These are phyloP conservation scores for Micoletzkya japonica DNA, from an alignment of 2,888 invertebrate genomes.

Conservation along the genomic window DNA sequence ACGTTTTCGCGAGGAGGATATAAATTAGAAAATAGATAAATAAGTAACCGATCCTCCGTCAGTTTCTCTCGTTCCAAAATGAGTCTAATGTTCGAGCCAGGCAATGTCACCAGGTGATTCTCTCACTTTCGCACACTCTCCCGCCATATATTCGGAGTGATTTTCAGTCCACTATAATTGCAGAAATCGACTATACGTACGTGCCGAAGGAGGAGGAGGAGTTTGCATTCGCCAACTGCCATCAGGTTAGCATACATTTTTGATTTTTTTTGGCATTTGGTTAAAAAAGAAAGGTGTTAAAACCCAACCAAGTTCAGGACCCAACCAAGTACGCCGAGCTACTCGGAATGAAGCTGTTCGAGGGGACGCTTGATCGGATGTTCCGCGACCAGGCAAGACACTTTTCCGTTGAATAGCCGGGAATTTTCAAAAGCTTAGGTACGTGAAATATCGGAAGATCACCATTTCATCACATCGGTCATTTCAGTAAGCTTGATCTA, in stretches of 20 bases:
- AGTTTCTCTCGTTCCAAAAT: too few relatives aligned
- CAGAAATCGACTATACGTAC: constrained; percentile 37
- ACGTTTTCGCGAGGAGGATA: too few relatives aligned
- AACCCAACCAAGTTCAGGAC: constrained; percentile 29
- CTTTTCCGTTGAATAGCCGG: neutral
- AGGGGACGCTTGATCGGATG: constrained; percentile 34
- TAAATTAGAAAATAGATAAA: too few relatives aligned
- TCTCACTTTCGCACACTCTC: too few relatives aligned
- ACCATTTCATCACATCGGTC: neutral
- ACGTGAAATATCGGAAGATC: neutral
- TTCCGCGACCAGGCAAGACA: constrained; percentile 44
- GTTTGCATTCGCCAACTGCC: constrained; percentile 37
- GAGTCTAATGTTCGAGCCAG: too few relatives aligned
- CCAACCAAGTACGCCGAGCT: constrained; percentile 48
- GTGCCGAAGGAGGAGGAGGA: constrained; percentile 38
- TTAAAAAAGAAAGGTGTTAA: neutral
- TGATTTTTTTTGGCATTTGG: neutral
- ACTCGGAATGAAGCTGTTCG: constrained; percentile 44
- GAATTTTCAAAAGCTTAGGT: neutral
- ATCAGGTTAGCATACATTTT: constrained; percentile 6
- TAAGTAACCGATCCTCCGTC: too few relatives aligned
- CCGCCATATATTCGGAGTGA: too few relatives aligned
- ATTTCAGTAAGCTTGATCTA: neutral
- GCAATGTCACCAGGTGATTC: too few relatives aligned
- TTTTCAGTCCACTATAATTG: neutral